Evolutionary conservation across 2,888 invertebrate species (phyloP).

Genomic region (Heterodera filipjevi): DNA sequence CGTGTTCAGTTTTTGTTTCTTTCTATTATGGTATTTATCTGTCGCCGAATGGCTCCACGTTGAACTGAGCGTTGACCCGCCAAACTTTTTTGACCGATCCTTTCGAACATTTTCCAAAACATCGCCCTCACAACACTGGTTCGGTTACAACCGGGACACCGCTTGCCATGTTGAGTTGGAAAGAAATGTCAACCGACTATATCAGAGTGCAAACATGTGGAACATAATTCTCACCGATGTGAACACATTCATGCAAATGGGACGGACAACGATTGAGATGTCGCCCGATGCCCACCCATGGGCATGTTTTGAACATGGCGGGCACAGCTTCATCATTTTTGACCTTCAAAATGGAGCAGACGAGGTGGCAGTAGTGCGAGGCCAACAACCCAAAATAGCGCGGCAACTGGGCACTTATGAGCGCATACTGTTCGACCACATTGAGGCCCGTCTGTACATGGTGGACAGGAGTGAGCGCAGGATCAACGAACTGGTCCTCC

Average conservation of each 20-base stretch:
- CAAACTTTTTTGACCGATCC: not conserved
- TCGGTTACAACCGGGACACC: not conserved
- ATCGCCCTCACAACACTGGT: not conserved
- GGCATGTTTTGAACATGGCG: not conserved
- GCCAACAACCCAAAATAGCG: not conserved
- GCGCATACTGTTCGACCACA: not conserved
- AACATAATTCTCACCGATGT: not conserved
- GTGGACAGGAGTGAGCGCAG: not conserved
- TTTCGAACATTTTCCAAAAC: not conserved
- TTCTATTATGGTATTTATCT: not conserved
- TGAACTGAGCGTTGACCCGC: not conserved
- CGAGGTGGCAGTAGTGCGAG: not conserved
- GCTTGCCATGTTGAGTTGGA: not conserved
- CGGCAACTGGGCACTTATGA: not conserved
- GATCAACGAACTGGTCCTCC: not conserved
- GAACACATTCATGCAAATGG: not conserved
- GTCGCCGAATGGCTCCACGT: not conserved
- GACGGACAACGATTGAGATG: not conserved
- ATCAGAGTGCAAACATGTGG: not conserved
- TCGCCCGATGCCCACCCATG: not conserved
- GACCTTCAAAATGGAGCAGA: not conserved
- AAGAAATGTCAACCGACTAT: not conserved
- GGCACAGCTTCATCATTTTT: not conserved
- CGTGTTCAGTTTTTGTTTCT: not conserved
- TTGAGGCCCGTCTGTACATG: not conserved